These are phyloP conservation scores for Anguilla japonica DNA, from an alignment of 2,113 vertebrate species.

Conservation along the genomic window DNA sequence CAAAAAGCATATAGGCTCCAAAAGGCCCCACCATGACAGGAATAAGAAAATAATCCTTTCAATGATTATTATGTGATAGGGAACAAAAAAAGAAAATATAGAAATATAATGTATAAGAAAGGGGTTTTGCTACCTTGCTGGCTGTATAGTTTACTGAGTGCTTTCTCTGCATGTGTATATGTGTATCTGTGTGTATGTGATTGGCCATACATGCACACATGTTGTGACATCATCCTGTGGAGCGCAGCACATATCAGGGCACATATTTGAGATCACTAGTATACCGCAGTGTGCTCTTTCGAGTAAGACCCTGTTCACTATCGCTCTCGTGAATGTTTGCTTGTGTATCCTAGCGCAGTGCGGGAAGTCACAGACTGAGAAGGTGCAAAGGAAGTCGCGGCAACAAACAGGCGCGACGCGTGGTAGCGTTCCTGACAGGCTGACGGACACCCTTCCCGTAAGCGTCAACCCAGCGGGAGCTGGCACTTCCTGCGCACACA, in stretches of 20 bases:
- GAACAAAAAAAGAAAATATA: background rate
- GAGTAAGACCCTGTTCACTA: background rate
- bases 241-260: background rate
- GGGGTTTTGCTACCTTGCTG: background rate
- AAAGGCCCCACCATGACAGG: background rate
- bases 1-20: background rate
- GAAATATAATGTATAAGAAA: background rate
- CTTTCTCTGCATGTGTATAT: background rate
- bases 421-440: background rate
- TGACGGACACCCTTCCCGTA: background rate
- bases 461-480: background rate
- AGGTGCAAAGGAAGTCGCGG: background rate
- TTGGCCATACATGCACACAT: background rate
- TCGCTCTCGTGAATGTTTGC: background rate
- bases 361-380: background rate
- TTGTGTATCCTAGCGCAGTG: background rate
- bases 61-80: background rate
- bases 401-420: background rate
- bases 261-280: background rate
- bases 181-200: background rate
- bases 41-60: background rate
- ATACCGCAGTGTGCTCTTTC: background rate
- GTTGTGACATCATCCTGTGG: background rate
- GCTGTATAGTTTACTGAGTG: background rate
- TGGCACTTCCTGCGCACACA: background rate